These are phyloP conservation scores for Ctenodactylus gundi DNA, from an alignment of 2,113 vertebrate genomes.

Conservation along the genomic window DNA sequence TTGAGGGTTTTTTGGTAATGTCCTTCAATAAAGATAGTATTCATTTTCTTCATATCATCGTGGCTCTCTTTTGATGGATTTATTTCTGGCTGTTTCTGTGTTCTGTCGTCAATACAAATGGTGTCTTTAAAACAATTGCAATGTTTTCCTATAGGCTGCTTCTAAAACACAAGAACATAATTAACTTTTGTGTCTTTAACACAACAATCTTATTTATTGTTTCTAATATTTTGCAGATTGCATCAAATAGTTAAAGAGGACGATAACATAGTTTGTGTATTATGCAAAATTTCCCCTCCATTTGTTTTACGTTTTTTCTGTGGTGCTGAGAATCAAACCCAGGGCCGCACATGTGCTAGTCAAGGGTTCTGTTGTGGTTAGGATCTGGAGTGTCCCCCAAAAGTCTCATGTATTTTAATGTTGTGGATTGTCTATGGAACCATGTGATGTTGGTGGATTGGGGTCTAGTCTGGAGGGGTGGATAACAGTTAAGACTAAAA, in stretches of 20 bases:
- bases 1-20: constrained; percentile 51
- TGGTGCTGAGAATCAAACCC: neutral
- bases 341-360: neutral
- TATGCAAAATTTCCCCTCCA: neutral
- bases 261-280: neutral
- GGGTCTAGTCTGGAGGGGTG: too few relatives aligned
- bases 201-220: neutral
- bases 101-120: neutral
- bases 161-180: neutral
- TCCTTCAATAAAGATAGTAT: constrained; percentile 48
- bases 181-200: neutral
- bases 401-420: too few relatives aligned
- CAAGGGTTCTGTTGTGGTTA: too few relatives aligned
- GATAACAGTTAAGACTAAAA: too few relatives aligned
- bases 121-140: constrained; percentile 24
- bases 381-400: too few relatives aligned
- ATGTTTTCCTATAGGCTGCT: constrained; percentile 12
- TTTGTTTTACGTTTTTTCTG: neutral
- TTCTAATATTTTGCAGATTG: neutral
- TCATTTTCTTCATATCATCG: constrained; percentile 44
- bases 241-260: neutral
- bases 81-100: constrained; percentile 19
- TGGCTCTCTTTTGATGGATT: constrained; percentile 38
- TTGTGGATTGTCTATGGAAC: too few relatives aligned
- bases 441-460: too few relatives aligned